Conservation (phyloP, 2,888 invertebrate species). For the Caenorhabditis wallacei region DNA sequence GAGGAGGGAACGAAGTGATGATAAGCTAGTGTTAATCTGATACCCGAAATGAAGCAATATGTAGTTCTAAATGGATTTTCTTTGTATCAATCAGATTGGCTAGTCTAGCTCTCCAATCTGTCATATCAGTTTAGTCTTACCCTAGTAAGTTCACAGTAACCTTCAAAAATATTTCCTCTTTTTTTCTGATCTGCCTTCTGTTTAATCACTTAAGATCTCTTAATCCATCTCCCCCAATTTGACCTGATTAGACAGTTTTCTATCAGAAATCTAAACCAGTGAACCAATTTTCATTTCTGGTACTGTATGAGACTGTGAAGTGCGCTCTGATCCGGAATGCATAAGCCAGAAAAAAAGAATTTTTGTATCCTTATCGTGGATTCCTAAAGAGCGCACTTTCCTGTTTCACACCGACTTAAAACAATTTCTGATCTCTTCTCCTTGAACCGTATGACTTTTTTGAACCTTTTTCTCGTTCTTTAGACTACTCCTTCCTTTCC, state of each 20-base stretch:
- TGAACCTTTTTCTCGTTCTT: slow-evolving; percentile 26
- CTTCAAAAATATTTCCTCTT: background rate
- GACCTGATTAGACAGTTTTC: slow-evolving; percentile 40
- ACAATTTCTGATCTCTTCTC: slow-evolving; percentile 14
- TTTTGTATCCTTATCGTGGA: too few relatives aligned
- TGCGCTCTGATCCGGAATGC: too few relatives aligned
- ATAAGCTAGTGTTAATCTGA: slow-evolving; percentile 42
- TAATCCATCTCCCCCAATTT: slow-evolving; percentile 4
- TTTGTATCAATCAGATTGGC: background rate
- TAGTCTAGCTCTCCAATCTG: too few relatives aligned
- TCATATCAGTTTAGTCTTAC: too few relatives aligned
- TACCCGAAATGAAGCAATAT: slow-evolving; percentile 32
- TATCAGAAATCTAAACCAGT: too few relatives aligned
- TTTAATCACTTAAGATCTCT: slow-evolving; percentile 11
- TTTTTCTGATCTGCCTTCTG: background rate
- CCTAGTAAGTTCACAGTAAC: too few relatives aligned
- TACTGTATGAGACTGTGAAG: too few relatives aligned
- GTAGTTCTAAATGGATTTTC: slow-evolving; percentile 24
- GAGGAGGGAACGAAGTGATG: slow-evolving; percentile 21
- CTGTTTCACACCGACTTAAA: too few relatives aligned
- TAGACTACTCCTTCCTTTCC: background rate
- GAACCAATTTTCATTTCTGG: too few relatives aligned
- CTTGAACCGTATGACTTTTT: slow-evolving; percentile 29
- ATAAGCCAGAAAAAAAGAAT: too few relatives aligned
- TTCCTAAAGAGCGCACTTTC: too few relatives aligned